Percentiles rank a stretch among this genome's conserved stretches.
Evolutionary conservation across 2,797 vertebrate species (phyloP).

Genomic region (Mus caroli): DNA sequence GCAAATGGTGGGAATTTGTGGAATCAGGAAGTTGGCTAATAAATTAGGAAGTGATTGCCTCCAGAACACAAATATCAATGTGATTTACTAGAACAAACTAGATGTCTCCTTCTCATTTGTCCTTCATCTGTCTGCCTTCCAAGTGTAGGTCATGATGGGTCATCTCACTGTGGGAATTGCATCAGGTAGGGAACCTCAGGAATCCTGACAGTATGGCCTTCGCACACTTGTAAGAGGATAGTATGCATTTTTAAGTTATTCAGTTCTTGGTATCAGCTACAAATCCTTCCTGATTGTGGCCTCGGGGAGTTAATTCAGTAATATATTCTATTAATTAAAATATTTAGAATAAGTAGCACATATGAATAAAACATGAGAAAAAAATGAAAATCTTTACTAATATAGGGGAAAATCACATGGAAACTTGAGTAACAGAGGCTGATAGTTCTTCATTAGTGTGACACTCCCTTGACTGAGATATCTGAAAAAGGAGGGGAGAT

Average conservation of each 20-base stretch:
- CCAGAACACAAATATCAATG: background rate
- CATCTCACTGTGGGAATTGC: constrained; percentile 11
- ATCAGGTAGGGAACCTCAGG: background rate
- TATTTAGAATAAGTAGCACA: constrained; percentile 71
- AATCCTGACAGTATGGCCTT: background rate
- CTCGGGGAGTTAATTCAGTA: constrained; percentile 68
- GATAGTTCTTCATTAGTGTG: constrained; percentile 40
- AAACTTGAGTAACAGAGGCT: constrained; percentile 29
- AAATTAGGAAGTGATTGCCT: background rate
- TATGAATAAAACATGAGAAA: constrained; percentile 78
- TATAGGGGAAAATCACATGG: constrained; percentile 9
- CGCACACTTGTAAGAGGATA: constrained; percentile 18
- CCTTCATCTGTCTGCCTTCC: background rate
- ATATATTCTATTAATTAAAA: constrained; percentile 78
- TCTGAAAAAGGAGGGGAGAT: background rate
- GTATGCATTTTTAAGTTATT: constrained; percentile 35
- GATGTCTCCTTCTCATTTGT: background rate
- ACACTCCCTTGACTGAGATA: background rate
- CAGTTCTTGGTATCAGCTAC: constrained; percentile 17
- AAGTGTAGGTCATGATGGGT: constrained; percentile 11
- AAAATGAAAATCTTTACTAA: constrained; percentile 65
- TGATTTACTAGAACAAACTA: background rate
- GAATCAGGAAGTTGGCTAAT: background rate
- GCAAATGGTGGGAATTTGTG: background rate
- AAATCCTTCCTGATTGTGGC: constrained; percentile 56